Evolutionary conservation across 2,797 vertebrate species (phyloP), one percentile per base, ranked within the genome.

Genomic region (Gymnodraco acuticeps): DNA sequence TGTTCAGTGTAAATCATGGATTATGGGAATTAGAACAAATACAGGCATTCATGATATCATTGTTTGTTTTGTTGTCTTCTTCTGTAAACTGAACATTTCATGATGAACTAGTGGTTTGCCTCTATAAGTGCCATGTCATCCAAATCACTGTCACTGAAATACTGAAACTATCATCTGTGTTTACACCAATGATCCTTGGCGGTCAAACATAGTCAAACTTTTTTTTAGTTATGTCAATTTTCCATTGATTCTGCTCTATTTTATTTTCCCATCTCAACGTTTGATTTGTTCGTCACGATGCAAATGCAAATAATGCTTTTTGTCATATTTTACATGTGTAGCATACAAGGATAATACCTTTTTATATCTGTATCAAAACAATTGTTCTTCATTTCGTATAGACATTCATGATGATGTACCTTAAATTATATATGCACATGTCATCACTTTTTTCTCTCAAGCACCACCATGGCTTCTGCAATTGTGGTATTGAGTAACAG

Each of bases 81-180:
- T 41, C 31, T 47, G 41, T 8, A 23, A 43, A 10, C 1, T 59
- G 19, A 1, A 16, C 7, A 7, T n/a, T 20, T 3, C 0, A 45
- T 53, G n/a, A 45, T 58, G 23, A 15, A 48, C 1, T 41, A 20
- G 10, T 0, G 3, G 3, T 3, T 12, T 19, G 5, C 45, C 62
- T 31, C 15, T 4, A 11, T 20, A 16, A 45, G 33, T 59, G 20
- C 23, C 31, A 42, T 27, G 14, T 43, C 16, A 31, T 20, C 31
- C 43, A 31, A 56, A 38, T 55, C 16, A 50, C 12, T 38, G 12
- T 61, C 16, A 27, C 45, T 58, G 45, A 42, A 27, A 15, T 19
- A n/a, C 17, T 14, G 6, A 51, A 56, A 13, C 33, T 7, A 38
- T 38, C 6, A 9, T 38, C 33, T 9, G 33, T 7, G 33, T 6